phyloP scores from a whole-genome alignment of 1,140 invertebrate species.

The Euura saliciscinereae region DNA sequence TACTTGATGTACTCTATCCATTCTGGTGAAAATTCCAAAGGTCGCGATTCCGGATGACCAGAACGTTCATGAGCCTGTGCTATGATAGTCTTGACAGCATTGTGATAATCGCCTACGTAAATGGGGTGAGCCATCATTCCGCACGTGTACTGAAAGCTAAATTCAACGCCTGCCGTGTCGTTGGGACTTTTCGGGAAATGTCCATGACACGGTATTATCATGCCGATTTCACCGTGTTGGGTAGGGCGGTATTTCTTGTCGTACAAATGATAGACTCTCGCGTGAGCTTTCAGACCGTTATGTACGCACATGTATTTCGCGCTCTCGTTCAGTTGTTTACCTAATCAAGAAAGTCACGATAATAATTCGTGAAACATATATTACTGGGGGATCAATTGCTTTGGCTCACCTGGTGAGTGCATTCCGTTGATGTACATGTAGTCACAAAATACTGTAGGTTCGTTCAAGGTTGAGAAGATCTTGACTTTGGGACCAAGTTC shows the following conservation, averaged over 20 bases:
- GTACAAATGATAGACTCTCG: conserved; percentile 63
- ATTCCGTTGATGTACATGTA: conserved; percentile 40
- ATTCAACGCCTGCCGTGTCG: conserved; percentile 30
- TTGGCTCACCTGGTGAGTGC: conserved; percentile 22
- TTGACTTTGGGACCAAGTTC: conserved; percentile 30
- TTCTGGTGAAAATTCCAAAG: conserved; percentile 60
- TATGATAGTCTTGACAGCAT: conserved; percentile 60
- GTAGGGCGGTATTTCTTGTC: conserved; percentile 63
- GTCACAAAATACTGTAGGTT: conserved; percentile 24
- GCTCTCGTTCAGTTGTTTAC: conserved; percentile 48
- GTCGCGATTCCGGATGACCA: conserved; percentile 56
- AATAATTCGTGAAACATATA: too few species aligned
- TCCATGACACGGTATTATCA: conserved; percentile 23
- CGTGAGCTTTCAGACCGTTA: conserved; percentile 63
- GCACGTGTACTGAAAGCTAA: conserved; percentile 51
- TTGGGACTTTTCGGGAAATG: conserved; percentile 26
- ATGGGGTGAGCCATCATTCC: conserved; percentile 73
- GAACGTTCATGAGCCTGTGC: conserved; percentile 61
- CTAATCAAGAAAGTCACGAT: too few species aligned
- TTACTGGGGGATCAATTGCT: too few species aligned
- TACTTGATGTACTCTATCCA: conserved; percentile 55
- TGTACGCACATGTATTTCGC: conserved; percentile 62
- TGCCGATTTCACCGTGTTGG: conserved; percentile 61
- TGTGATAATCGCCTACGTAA: conserved; percentile 68
- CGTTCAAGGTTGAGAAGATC: conserved; percentile 18